Evolutionary conservation across 2,888 invertebrate species (phyloP).

Genomic region (Hipparchia semele): DNA sequence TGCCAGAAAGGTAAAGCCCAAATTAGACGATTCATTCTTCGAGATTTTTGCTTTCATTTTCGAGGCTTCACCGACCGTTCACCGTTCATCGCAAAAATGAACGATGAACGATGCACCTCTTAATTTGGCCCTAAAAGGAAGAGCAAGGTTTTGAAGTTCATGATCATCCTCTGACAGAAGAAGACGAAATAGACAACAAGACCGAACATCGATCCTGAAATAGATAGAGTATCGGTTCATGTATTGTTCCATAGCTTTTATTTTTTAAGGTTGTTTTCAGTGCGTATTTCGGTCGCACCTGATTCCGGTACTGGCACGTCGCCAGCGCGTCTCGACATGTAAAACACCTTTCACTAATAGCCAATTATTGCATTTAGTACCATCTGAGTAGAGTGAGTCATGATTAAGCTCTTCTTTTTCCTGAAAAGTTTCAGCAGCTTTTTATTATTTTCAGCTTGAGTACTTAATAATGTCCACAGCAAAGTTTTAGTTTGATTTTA

Average conservation of each 20-base stretch:
- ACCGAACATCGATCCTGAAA: not conserved
- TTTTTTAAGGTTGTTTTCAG: constrained; percentile 33
- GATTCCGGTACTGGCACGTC: constrained; percentile 40
- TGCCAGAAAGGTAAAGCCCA: too few species aligned
- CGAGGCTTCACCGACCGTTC: too few species aligned
- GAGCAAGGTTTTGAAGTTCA: too few species aligned
- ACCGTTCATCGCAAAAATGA: too few species aligned
- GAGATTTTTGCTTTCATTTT: too few species aligned
- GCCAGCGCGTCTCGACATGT: constrained; percentile 41
- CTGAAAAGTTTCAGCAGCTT: not conserved
- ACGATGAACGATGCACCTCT: too few species aligned
- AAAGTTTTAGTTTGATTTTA: too few species aligned
- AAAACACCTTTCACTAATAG: constrained; percentile 50
- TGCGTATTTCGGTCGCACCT: constrained; percentile 42
- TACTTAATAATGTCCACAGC: too few species aligned
- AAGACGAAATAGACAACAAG: not conserved
- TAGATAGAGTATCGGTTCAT: constrained; percentile 4
- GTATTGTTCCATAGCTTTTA: not conserved
- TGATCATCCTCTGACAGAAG: too few species aligned
- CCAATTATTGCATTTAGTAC: constrained; percentile 37
- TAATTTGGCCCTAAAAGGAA: too few species aligned
- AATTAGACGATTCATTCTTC: too few species aligned
- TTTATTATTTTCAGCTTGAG: not conserved
- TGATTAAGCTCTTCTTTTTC: not conserved
- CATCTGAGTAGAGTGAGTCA: not conserved